Evolutionary conservation across 2,113 vertebrate species (phyloP), one percentile per base, ranked within the genome.

Genomic region (Casuarius casuarius): DNA sequence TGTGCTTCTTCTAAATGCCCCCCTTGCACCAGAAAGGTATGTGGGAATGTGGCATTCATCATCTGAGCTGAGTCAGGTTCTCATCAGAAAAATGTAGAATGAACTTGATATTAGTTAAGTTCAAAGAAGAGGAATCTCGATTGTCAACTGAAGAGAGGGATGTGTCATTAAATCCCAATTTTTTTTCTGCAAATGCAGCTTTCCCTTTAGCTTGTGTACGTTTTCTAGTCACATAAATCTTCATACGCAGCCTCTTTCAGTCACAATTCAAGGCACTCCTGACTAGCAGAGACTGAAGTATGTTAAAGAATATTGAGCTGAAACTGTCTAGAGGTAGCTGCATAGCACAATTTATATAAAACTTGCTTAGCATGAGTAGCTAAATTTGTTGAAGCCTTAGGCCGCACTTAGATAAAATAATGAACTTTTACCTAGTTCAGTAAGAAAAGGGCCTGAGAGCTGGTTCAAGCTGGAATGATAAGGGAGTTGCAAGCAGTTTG

Each of bases 241-340:
- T 77, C 1, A 17, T 13, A 25, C 35, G 44, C 38, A 65, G 22
- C 20, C 56, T 52, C 56, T 63, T 88, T 84, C 21, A 63, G 31
- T 61, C 0, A 0, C 12, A 67, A 59, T 42, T 25, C n/a, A 35
- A 2, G 1, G 48, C 7, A n/a, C 10, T 88, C 17, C 35, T 87
- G 48, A 26, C 72, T 92, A 65, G 54, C 61, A 85, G 77, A 80
- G 46, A 44, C n/a, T 40, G 52, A 84, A 66, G 8, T 7, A n/a
- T n/a, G n/a, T n/a, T n/a, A n/a, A n/a, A n/a, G n/a, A n/a, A n/a
- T n/a, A n/a, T n/a, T n/a, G n/a, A n/a, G n/a, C n/a, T n/a, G n/a
- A n/a, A n/a, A n/a, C n/a, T n/a, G n/a, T n/a, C n/a, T n/a, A n/a
- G n/a, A n/a, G n/a, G n/a, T n/a, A n/a, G n/a, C n/a, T n/a, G n/a